phyloP scores from a whole-genome alignment of 2,797 vertebrate species.

The Falco novaeseelandiae region DNA sequence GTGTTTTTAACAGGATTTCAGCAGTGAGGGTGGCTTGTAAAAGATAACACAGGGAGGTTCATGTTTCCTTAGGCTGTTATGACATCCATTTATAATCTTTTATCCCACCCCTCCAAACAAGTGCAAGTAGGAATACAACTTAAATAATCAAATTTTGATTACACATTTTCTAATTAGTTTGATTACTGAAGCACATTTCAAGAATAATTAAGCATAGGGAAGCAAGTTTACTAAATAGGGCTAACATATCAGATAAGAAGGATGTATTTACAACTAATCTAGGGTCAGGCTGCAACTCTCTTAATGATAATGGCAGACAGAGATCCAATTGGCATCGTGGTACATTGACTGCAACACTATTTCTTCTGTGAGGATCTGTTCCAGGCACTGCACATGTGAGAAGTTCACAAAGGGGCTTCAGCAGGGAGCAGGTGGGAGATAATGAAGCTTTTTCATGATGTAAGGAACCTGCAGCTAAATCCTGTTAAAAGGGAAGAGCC shows the following conservation, averaged over 20 bases:
- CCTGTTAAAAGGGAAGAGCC: neutral
- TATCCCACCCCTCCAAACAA: neutral
- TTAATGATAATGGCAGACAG: neutral
- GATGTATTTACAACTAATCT: neutral
- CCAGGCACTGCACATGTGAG: neutral
- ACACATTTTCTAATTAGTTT: neutral
- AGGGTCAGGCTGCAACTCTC: neutral
- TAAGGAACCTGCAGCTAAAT: neutral
- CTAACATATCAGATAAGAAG: neutral
- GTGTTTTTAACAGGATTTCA: slow-evolving; percentile 5
- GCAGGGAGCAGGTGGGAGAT: neutral
- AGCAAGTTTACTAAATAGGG: neutral
- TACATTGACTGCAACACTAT: neutral
- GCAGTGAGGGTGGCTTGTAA: neutral
- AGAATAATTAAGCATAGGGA: neutral
- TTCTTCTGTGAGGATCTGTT: neutral
- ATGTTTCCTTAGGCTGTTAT: slow-evolving; percentile 4
- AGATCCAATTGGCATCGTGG: too few relatives aligned
- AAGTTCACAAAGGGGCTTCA: neutral
- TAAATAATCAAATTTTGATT: neutral
- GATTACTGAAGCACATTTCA: neutral
- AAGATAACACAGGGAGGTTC: neutral
- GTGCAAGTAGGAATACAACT: neutral
- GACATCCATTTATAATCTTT: neutral
- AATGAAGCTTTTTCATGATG: neutral